phyloP scores from a whole-genome alignment of 2,113 vertebrate genomes.

The Elephas maximus region DNA sequence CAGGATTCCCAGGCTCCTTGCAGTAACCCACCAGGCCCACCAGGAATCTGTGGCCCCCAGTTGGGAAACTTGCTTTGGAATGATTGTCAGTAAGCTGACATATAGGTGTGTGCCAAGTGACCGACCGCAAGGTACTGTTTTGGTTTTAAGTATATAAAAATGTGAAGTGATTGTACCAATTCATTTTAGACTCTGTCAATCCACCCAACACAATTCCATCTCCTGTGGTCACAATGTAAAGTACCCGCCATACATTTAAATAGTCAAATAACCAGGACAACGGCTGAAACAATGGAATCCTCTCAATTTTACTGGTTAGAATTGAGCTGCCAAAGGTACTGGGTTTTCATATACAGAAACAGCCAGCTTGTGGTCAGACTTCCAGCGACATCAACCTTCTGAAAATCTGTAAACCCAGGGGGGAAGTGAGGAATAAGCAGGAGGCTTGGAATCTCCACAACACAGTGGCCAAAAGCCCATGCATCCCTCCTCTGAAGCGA shows the following conservation, averaged over 20 bases:
- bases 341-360: constrained; percentile 74
- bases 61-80: background rate
- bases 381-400: constrained; percentile 55
- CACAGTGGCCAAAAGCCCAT: constrained; percentile 58
- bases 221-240: background rate
- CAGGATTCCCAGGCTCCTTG: background rate
- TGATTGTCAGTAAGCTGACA: background rate
- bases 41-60: background rate
- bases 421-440: background rate
- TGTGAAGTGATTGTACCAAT: background rate
- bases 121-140: background rate
- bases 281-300: constrained; percentile 59
- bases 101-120: background rate
- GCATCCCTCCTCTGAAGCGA: constrained; percentile 61
- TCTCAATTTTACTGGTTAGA: constrained; percentile 79
- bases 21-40: background rate
- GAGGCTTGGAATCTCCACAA: constrained; percentile 35
- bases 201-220: background rate
- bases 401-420: constrained; percentile 50
- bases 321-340: constrained; percentile 72
- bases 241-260: background rate
- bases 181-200: background rate
- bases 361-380: constrained; percentile 60
- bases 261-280: constrained; percentile 74
- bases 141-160: background rate